Conservation (phyloP, 2,888 invertebrate species). For the Balanococcus diminutus region DNA sequence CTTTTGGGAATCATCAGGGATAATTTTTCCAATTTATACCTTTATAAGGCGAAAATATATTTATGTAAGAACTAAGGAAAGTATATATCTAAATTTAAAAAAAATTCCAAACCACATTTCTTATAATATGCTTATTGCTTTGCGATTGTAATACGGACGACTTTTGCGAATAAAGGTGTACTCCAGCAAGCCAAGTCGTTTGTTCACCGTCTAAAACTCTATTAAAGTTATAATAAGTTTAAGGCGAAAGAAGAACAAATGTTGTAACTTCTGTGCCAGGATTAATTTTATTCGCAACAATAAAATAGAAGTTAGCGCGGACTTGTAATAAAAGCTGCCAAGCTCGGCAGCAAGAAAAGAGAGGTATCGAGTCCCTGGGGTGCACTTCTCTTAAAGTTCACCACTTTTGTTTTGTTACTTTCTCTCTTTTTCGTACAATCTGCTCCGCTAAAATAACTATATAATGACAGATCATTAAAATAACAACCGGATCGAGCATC, state of each 20-base stretch:
- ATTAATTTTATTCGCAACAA: conserved; percentile 55
- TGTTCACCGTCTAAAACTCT: conserved; percentile 47
- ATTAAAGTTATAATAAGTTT: conserved; percentile 55
- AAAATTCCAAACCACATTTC: background rate
- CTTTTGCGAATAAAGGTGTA: background rate
- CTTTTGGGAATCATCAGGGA: background rate
- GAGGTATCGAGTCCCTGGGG: conserved; percentile 46
- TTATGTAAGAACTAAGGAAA: too few relatives aligned
- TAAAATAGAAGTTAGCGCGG: conserved; percentile 55
- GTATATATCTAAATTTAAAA: too few relatives aligned
- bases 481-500: conserved; percentile 21
- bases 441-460: conserved; percentile 49
- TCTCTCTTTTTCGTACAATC: conserved; percentile 53
- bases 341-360: conserved; percentile 44
- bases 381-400: conserved; percentile 54
- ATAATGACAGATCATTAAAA: conserved; percentile 55
- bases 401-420: conserved; percentile 53
- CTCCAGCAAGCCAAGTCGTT: background rate
- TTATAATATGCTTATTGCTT: background rate
- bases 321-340: conserved; percentile 54
- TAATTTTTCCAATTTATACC: conserved; percentile 12
- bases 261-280: conserved; percentile 49
- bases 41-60: too few relatives aligned
- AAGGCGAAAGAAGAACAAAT: conserved; percentile 49
- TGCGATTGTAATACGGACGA: background rate